These are phyloP conservation scores for Eudasyphora cyanicolor DNA, from an alignment of 2,888 invertebrate species.

Conservation along the genomic window DNA sequence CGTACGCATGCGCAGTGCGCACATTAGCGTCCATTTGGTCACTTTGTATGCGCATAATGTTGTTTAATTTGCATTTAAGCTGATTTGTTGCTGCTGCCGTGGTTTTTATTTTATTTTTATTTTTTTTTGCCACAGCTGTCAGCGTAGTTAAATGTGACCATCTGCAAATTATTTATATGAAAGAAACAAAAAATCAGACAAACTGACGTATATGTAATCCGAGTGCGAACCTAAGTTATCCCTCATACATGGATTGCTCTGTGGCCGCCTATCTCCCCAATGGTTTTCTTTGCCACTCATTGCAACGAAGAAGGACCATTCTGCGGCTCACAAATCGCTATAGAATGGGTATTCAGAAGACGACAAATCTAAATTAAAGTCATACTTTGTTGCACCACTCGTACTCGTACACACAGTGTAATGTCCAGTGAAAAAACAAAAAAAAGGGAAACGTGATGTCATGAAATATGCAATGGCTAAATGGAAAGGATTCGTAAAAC, in stretches of 20 bases:
- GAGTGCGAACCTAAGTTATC: too few species aligned
- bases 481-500: not conserved
- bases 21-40: slow-evolving; percentile 19
- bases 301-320: too few species aligned
- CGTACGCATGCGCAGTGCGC: not conserved
- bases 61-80: slow-evolving; percentile 64
- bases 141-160: slow-evolving; percentile 33
- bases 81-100: slow-evolving; percentile 16
- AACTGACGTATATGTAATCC: not conserved
- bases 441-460: slow-evolving; percentile 28
- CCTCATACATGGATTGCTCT: too few species aligned
- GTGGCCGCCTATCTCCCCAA: not conserved
- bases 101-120: not conserved
- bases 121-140: not conserved
- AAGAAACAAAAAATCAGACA: slow-evolving; percentile 21
- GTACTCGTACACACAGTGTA: too few species aligned
- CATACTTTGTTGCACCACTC: slow-evolving; percentile 15
- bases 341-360: not conserved
- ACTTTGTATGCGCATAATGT: slow-evolving; percentile 58
- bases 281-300: too few species aligned
- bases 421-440: slow-evolving; percentile 1
- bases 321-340: not conserved
- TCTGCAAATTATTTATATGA: slow-evolving; percentile 55
- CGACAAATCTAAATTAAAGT: slow-evolving; percentile 30
- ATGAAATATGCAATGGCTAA: slow-evolving; percentile 35